Evolutionary conservation across 2,113 vertebrate genomes (phyloP), one percentile per base, ranked within the genome.

Genomic region (Rhinoptilus africanus): DNA sequence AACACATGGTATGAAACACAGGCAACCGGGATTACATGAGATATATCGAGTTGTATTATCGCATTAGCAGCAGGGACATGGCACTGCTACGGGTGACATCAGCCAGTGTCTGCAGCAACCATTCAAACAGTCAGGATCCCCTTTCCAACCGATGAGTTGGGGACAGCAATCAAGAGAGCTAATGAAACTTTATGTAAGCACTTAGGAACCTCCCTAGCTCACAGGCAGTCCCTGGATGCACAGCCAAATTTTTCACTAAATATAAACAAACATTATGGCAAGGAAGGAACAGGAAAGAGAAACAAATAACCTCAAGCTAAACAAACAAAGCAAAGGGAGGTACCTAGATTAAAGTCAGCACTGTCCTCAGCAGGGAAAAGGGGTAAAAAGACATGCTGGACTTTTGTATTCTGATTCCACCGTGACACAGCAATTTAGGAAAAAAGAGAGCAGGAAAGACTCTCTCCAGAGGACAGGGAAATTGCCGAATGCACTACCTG

Each of bases 251-350:
- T 67, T 34, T 41, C 78, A 80, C 50, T 67, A 72, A 78, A 64
- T 28, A 22, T 76, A 91, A 94, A 89, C 72, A 95, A 89, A 48
- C 27, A 14, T 15, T 60, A 57, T 75, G 63, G 71, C 67, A 90
- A 89, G 82, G 74, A 93, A 41, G 63, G 77, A 73, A 83, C 23
- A 26, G 12, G 60, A 47, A 91, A 94, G 81, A 88, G 89, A 88
- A 94, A 92, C 74, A 94, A 96, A 93, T 39, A 96, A 56, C 32
- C 53, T 77, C 45, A 37, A 79, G 57, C 79, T 83, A 82, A 89
- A 94, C 66, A 96, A 96, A 85, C 48, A 85, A 37, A 76, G 78
- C 62, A 72, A 73, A 76, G 64, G 50, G 53, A 96, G 86, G 37
- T n/a, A 64, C 39, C 77, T 75, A 14, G 45, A 64, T 72, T 34